These are phyloP conservation scores for Rhagoletis pomonella DNA, from an alignment of 1,140 invertebrate species.

Conservation along the genomic window DNA sequence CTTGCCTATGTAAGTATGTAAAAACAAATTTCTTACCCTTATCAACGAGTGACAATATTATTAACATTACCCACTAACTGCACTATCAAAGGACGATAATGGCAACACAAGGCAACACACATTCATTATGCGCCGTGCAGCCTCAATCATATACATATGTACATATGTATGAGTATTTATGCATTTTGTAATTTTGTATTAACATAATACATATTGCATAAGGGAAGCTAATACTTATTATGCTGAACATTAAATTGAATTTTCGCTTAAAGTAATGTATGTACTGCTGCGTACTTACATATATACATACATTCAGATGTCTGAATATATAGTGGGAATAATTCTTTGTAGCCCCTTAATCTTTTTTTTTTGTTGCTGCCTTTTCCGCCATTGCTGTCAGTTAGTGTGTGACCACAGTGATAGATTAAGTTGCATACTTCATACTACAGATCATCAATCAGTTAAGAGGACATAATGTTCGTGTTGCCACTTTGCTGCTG, in stretches of 20 bases:
- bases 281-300: not conserved
- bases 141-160: not conserved
- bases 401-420: constrained; percentile 36
- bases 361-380: not conserved
- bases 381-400: not conserved
- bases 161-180: not conserved
- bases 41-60: constrained; percentile 19
- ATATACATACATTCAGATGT: not conserved
- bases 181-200: not conserved
- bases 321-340: not conserved
- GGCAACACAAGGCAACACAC: constrained; percentile 9
- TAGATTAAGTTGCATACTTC: constrained; percentile 45
- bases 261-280: not conserved
- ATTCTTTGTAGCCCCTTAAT: not conserved
- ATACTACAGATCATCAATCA: constrained; percentile 43
- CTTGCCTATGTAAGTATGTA: too few relatives aligned
- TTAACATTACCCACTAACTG: not conserved
- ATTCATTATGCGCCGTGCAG: not conserved
- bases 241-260: not conserved
- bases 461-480: constrained; percentile 10
- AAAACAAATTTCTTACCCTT: not conserved
- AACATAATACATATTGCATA: too few relatives aligned
- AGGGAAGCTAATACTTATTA: not conserved
- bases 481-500: constrained; percentile 8
- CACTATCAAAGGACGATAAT: not conserved